Percentiles rank a stretch among this genome's conserved stretches.
phyloP scores from a whole-genome alignment of 2,888 invertebrate species.

The Oxyteleia sp. region DNA sequence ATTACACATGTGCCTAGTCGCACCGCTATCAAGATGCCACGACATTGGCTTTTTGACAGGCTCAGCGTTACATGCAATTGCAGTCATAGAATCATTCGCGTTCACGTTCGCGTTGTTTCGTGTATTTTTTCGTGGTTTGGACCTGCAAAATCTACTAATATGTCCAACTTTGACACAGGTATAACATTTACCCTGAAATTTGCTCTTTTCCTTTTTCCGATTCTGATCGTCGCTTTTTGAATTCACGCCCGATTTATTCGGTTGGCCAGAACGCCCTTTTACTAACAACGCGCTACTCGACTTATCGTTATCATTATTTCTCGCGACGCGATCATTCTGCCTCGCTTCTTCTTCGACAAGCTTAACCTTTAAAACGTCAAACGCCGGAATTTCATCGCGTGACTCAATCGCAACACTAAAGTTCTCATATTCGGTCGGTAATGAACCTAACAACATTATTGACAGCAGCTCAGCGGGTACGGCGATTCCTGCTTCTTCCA shows the following conservation, averaged over 20 bases:
- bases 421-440: neutral
- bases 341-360: slow-evolving; percentile 56
- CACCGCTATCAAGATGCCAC: slow-evolving; percentile 71
- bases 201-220: slow-evolving; percentile 4
- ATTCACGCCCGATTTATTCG: neutral
- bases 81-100: slow-evolving; percentile 7
- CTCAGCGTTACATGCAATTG: slow-evolving; percentile 28
- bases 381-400: neutral
- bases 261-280: neutral
- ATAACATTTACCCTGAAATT: neutral
- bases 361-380: slow-evolving; percentile 15
- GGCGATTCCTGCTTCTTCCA: slow-evolving; percentile 54
- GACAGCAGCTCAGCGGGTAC: slow-evolving; percentile 73
- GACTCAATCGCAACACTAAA: neutral
- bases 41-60: slow-evolving; percentile 15
- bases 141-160: neutral
- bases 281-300: slow-evolving; percentile 15
- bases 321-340: slow-evolving; percentile 14
- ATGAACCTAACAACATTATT: slow-evolving; percentile 1
- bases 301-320: neutral
- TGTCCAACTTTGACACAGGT: neutral
- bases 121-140: neutral
- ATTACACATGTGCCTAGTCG: slow-evolving; percentile 66
- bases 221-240: neutral
- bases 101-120: slow-evolving; percentile 5